phyloP scores from a whole-genome alignment of 1,140 invertebrate genomes.

The Agraylea sexmaculata region DNA sequence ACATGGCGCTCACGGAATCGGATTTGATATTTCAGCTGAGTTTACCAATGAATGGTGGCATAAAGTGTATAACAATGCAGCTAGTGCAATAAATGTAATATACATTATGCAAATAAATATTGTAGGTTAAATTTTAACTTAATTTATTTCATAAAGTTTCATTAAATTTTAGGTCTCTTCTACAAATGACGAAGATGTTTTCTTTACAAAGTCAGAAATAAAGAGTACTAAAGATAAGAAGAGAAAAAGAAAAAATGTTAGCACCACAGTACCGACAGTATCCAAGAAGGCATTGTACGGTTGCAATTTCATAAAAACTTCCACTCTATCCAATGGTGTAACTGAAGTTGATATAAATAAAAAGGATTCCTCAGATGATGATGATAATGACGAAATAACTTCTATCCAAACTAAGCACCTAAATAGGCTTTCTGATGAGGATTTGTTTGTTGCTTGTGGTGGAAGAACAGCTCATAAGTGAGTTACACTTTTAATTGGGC shows the following conservation, averaged over 20 bases:
- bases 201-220: constrained; percentile 23
- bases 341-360: constrained; percentile 24
- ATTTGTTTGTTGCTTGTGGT: constrained; percentile 63
- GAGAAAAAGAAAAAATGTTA: constrained; percentile 12
- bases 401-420: constrained; percentile 17
- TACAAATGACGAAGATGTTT: constrained; percentile 23
- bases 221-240: constrained; percentile 23
- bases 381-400: constrained; percentile 20
- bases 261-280: too few relatives aligned
- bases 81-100: constrained; percentile 47
- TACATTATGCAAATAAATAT: constrained; percentile 1
- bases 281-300: constrained; percentile 24
- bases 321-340: constrained; percentile 34
- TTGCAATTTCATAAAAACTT: constrained; percentile 38
- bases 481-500: constrained; percentile 18
- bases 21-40: constrained; percentile 54
- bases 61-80: constrained; percentile 59
- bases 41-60: constrained; percentile 77
- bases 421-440: constrained; percentile 54
- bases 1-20: constrained; percentile 64
- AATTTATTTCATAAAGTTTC: not conserved
- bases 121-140: not conserved
- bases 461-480: constrained; percentile 73
- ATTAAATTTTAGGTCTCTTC: constrained; percentile 11
- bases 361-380: constrained; percentile 21